Conservation (phyloP, 2,888 invertebrate genomes). For the Sinohyriopsis cumingii region DNA sequence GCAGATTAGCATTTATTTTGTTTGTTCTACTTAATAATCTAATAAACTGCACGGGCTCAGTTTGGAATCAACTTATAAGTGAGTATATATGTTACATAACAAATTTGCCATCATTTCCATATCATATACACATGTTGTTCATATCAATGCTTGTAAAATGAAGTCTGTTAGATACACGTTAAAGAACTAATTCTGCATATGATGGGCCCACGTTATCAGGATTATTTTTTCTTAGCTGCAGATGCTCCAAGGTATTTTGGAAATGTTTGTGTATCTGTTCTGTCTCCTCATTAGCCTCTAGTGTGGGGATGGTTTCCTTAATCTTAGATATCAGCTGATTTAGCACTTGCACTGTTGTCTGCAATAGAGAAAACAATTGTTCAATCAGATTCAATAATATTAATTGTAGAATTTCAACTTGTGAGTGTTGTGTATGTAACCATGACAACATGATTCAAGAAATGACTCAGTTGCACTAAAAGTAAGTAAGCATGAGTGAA, state of each 20-base stretch:
- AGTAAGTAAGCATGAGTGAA: background rate
- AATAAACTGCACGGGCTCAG: no score
- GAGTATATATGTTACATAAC: no score
- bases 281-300: conserved; percentile 95
- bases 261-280: conserved; percentile 97
- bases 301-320: conserved; percentile 91
- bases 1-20: no score
- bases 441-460: background rate
- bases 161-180: conserved; percentile 6
- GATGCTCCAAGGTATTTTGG: conserved; percentile 74
- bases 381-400: background rate
- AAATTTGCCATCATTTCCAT: no score
- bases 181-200: conserved; percentile 62
- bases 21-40: no score
- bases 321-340: conserved; percentile 91
- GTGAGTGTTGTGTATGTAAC: background rate
- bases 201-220: conserved; percentile 56
- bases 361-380: conserved; percentile 37
- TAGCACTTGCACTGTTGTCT: conserved; percentile 80
- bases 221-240: conserved; percentile 57
- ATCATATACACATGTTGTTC: no score
- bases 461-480: background rate
- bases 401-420: background rate
- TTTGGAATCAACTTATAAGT: no score
- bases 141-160: no score